Base-by-base conservation (phyloP, 2,113 vertebrate species). In the Craseonycteris thonglongyai region DNA sequence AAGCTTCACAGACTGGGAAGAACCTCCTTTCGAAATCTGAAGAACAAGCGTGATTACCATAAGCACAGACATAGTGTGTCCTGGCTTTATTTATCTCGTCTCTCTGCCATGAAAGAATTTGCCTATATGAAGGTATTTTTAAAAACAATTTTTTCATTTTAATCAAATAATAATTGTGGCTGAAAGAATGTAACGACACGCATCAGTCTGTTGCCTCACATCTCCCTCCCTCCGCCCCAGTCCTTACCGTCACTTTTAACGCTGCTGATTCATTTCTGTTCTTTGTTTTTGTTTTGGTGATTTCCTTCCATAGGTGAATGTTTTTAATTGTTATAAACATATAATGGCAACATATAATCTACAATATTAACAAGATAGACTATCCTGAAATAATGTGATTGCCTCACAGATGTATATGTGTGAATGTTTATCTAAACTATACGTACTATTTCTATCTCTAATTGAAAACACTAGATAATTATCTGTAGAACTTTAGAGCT, bases 21-120 rank as follows among this genome's bases (percentile, higher is more conserved):
- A 72, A 99, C 99, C 11, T 99, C 99, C 11, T 99, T 99, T 97
- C 98, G 99, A 65, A 99, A 99, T 95, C 98, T 99, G 68, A 99
- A 99, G 97, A 99, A 99, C 95, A 99, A 99, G 78, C 98, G 99
- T 24, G 99, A 99, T 98, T 99, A 99, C 95, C 99, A 99, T 98
- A 99, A 99, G 91, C 99, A 99, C 97, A 98, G 99, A 54, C 98
- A 98, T 89, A 99, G 98, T 72, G 98, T 99, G 98, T 99, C 99
- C 14, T 99, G 99, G 99, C 99, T 99, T 30, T 99, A 99, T 95
- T 98, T 99, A 61, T 99, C 99, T 71, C 99, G 99, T n/a, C 98
- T 99, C 74, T 99, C 99, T 92, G 99, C 99, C 58, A 99, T 99
- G 99, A 99, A 99, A 85, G 99, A 99, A 98, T 99, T 98, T 98